Conservation (phyloP, 2,888 invertebrate genomes). For the Xestia sexstrigata region DNA sequence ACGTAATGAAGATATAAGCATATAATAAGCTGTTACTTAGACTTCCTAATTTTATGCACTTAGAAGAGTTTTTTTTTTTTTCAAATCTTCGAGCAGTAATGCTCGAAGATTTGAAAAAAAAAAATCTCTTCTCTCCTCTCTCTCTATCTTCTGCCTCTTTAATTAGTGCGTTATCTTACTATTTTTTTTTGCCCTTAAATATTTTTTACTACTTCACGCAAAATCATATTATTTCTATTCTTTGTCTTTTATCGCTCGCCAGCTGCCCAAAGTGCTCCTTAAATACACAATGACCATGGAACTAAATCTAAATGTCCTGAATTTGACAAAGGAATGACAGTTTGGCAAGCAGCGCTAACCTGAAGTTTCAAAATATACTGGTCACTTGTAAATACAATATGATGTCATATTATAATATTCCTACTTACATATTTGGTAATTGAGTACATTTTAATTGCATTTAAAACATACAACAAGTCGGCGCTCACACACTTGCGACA, state of each 20-base stretch:
- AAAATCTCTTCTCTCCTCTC: no score
- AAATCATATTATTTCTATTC: slow-evolving; percentile 10
- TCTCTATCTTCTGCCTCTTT: no score
- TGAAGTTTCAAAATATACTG: slow-evolving; percentile 13
- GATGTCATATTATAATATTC: slow-evolving; percentile 25
- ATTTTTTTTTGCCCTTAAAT: not conserved
- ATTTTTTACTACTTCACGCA: not conserved
- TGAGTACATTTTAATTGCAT: slow-evolving; percentile 63
- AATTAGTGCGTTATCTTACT: not conserved
- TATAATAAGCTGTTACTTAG: not conserved
- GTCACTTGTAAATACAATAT: slow-evolving; percentile 10
- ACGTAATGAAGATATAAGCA: not conserved
- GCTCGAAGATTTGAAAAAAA: no score
- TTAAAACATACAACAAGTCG: slow-evolving; percentile 55
- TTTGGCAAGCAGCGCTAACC: not conserved
- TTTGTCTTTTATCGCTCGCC: slow-evolving; percentile 9
- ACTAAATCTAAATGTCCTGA: slow-evolving; percentile 7
- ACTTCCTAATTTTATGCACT: not conserved
- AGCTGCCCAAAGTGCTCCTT: slow-evolving; percentile 7
- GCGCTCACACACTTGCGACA: slow-evolving; percentile 43
- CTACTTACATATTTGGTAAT: slow-evolving; percentile 61
- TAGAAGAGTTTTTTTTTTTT: no score
- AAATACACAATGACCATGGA: not conserved
- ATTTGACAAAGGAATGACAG: not conserved
- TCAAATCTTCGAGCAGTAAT: no score